Conservation (phyloP, 1,140 invertebrate species). For the Lamellibrachia luymesi region DNA sequence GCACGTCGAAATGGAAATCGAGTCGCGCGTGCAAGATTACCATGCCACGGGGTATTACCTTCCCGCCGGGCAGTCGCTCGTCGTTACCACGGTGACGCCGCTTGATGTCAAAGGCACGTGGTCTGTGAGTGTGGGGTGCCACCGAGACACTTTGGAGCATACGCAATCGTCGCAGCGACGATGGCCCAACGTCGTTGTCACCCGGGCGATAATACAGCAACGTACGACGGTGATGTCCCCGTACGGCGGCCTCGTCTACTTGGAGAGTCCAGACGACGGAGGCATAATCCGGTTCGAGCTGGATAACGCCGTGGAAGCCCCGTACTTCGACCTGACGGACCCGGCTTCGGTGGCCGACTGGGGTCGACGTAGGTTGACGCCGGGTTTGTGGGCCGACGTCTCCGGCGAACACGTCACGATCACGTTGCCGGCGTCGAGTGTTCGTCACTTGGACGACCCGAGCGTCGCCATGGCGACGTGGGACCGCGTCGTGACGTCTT, state of each 20-base stretch:
- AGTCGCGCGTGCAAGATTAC: constrained; percentile 2
- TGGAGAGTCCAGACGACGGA: constrained; percentile 16
- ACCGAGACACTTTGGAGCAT: constrained; percentile 13
- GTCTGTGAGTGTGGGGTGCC: constrained; percentile 9
- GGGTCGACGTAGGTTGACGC: constrained; percentile 18
- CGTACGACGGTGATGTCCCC: constrained; percentile 2
- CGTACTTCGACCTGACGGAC: constrained; percentile 18
- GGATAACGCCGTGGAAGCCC: constrained; percentile 16
- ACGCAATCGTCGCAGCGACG: neutral
- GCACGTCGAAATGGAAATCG: constrained; percentile 8
- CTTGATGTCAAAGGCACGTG: neutral
- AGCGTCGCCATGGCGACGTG: constrained; percentile 28
- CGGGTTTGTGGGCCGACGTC: constrained; percentile 38
- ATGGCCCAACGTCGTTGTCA: constrained; percentile 17
- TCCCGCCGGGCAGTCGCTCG: neutral
- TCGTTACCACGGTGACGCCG: neutral
- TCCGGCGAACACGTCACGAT: constrained; percentile 33
- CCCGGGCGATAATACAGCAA: neutral
- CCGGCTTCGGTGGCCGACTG: constrained; percentile 17
- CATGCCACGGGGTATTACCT: constrained; percentile 17
- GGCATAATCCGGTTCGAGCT: constrained; percentile 15
- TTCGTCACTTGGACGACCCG: constrained; percentile 30
- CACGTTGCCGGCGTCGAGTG: constrained; percentile 31
- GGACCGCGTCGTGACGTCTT: constrained; percentile 30
- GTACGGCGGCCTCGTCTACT: constrained; percentile 25